Evolutionary conservation across 2,113 vertebrate genomes (phyloP).

Genomic region (Ochotona curzoniae): DNA sequence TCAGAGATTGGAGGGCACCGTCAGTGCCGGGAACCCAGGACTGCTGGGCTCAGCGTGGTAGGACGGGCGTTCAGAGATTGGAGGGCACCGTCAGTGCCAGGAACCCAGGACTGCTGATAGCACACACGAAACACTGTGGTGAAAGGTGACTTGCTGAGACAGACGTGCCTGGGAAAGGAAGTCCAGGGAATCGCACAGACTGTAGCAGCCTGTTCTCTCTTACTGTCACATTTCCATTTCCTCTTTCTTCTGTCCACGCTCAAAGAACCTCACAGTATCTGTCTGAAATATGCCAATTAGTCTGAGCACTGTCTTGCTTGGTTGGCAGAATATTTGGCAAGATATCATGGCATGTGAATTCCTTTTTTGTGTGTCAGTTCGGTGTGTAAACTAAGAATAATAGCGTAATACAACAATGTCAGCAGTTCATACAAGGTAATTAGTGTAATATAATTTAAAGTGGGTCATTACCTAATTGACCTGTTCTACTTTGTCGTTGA

Average conservation of each 20-base stretch:
- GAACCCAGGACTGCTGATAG: background rate
- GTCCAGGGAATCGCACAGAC: background rate
- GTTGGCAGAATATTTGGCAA: constrained; percentile 29
- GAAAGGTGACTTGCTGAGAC: background rate
- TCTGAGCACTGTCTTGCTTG: background rate
- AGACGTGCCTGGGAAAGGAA: background rate
- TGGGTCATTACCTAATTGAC: background rate
- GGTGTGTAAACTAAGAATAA: background rate
- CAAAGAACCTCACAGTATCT: background rate
- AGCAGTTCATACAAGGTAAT: background rate
- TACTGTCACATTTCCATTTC: background rate
- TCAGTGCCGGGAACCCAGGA: background rate
- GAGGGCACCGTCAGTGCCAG: background rate
- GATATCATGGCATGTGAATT: background rate
- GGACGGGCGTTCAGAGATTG: background rate
- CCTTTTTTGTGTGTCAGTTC: background rate
- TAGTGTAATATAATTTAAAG: background rate
- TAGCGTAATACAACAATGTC: background rate
- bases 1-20: accelerated
- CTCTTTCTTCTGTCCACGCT: background rate
- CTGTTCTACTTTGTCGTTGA: background rate
- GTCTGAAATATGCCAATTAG: background rate
- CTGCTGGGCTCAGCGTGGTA: accelerated
- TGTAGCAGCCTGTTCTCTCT: background rate
- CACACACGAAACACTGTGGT: background rate